These are phyloP conservation scores for Drosophila formosana DNA, from an alignment of 2,888 invertebrate species.

Conservation along the genomic window DNA sequence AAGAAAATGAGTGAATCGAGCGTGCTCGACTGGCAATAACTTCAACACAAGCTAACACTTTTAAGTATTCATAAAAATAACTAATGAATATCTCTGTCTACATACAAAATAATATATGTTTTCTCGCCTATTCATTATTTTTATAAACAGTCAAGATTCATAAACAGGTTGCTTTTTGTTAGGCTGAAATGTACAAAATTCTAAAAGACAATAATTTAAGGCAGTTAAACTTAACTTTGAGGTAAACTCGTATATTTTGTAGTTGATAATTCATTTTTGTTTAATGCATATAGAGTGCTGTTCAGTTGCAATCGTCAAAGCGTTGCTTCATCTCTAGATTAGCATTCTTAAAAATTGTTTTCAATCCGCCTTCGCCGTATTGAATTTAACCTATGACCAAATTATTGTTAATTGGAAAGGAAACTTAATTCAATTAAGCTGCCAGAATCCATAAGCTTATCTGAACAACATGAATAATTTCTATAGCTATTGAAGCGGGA, in stretches of 20 bases:
- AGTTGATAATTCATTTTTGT: no score
- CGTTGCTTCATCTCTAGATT: not conserved
- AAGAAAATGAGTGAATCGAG: not conserved
- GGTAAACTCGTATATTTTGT: no score
- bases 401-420: conserved; percentile 9
- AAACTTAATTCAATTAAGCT: conserved; percentile 8
- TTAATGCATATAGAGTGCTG: not conserved
- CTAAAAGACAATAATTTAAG: no score
- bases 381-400: conserved; percentile 4
- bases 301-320: not conserved
- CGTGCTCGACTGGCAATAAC: not conserved
- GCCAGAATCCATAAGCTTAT: not conserved
- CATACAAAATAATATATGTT: no score
- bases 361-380: not conserved
- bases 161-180: no score
- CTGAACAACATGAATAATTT: not conserved
- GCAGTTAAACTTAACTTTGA: no score
- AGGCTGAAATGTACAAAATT: no score
- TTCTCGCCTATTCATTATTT: no score
- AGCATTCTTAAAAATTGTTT: not conserved
- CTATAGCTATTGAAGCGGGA: not conserved
- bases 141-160: no score
- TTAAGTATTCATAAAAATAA: no score
- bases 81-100: no score
- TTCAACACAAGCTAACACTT: no score